Evolutionary conservation across 2,113 vertebrate genomes (phyloP).

Genomic region (Megaptera novaeangliae): DNA sequence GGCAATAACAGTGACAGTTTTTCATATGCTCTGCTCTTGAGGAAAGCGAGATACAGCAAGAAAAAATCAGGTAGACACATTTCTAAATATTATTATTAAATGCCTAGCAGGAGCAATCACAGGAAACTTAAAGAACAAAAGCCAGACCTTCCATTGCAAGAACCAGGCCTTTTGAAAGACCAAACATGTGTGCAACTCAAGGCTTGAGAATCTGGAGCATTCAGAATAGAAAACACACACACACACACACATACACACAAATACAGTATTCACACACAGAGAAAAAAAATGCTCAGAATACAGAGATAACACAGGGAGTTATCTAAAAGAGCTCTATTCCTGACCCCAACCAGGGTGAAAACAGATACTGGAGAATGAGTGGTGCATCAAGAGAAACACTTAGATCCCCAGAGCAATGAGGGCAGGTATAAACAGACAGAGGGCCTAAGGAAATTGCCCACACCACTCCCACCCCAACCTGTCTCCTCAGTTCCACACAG

Average conservation of each 20-base stretch:
- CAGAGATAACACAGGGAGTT: not conserved
- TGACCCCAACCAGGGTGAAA: not conserved
- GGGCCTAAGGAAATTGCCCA: not conserved
- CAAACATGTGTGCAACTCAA: not conserved
- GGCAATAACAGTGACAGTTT: not conserved
- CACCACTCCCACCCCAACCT: not conserved
- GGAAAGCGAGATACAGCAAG: not conserved
- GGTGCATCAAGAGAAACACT: not conserved
- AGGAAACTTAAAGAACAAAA: not conserved
- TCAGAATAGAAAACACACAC: not conserved
- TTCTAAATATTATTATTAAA: conserved; percentile 25
- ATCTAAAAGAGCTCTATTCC: not conserved
- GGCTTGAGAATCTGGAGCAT: not conserved
- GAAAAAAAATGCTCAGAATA: not conserved
- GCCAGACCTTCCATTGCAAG: not conserved
- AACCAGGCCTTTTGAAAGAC: not conserved
- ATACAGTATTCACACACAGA: not conserved
- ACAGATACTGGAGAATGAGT: not conserved
- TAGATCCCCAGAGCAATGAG: not conserved
- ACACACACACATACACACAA: not conserved
- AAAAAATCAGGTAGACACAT: not conserved
- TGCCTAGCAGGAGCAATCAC: not conserved
- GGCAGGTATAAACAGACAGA: not conserved
- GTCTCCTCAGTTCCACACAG: not conserved
- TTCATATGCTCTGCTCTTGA: not conserved